Percentiles rank a stretch among this genome's conserved stretches.
Evolutionary conservation across 2,113 vertebrate species (phyloP).

Genomic region (Cisticola juncidis): DNA sequence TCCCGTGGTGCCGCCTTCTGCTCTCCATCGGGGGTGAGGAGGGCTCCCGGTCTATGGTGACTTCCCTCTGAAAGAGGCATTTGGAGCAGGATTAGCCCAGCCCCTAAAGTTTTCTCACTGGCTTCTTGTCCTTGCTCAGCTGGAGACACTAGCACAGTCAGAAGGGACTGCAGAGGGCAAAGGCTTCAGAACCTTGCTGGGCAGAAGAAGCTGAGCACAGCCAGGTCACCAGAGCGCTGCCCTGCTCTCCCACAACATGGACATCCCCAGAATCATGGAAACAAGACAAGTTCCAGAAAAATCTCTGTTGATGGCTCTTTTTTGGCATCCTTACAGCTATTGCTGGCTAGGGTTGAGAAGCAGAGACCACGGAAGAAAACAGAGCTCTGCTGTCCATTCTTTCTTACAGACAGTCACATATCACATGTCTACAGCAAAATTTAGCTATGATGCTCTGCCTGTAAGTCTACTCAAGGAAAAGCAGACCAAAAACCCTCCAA

Average conservation of each 20-base stretch:
- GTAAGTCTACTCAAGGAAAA: not conserved
- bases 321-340: not conserved
- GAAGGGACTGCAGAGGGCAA: not conserved
- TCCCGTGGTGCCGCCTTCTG: constrained; percentile 59
- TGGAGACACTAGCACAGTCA: not conserved
- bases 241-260: not conserved
- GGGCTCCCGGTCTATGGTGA: constrained; percentile 72
- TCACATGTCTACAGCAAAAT: not conserved
- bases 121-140: not conserved
- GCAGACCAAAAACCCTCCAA: not conserved
- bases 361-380: not conserved
- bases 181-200: not conserved
- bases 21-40: constrained; percentile 61
- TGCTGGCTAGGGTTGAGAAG: not conserved
- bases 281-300: not conserved
- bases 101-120: not conserved
- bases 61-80: constrained; percentile 71
- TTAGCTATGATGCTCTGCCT: not conserved
- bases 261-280: not conserved
- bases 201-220: not conserved
- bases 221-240: not conserved
- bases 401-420: not conserved
- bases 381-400: not conserved
- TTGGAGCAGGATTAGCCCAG: not conserved
- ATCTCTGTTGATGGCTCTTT: not conserved